Evolutionary conservation across 2,113 vertebrate species (phyloP).

Genomic region (Oreotrochilus melanogaster): DNA sequence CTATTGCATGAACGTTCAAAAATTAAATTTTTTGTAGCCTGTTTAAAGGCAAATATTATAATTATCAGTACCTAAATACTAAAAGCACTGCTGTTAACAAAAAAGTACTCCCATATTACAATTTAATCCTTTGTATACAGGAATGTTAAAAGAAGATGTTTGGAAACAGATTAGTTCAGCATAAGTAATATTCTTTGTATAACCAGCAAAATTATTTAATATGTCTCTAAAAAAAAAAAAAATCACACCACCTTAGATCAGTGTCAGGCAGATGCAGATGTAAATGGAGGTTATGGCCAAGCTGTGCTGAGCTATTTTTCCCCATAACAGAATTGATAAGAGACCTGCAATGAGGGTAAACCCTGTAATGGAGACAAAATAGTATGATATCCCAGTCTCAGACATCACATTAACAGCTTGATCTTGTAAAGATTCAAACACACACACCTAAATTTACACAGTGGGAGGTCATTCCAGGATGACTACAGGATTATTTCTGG

Average conservation of each 20-base stretch:
- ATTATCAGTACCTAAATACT: neutral
- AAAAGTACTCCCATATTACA: neutral
- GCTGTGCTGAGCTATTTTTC: neutral
- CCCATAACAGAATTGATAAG: neutral
- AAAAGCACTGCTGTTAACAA: neutral
- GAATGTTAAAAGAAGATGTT: neutral
- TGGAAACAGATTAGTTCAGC: neutral
- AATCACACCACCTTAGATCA: neutral
- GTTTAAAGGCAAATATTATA: neutral
- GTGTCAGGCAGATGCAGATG: neutral
- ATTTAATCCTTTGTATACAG: neutral
- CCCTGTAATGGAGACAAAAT: neutral
- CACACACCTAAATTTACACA: constrained; percentile 36
- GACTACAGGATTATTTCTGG: neutral
- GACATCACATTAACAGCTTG: neutral
- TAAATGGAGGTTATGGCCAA: neutral
- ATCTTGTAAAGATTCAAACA: constrained; percentile 30
- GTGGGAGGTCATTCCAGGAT: constrained; percentile 43
- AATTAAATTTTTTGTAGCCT: neutral
- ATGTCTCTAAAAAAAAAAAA: neutral
- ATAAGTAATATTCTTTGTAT: neutral
- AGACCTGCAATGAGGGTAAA: neutral
- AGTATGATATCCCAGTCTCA: neutral
- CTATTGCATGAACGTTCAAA: neutral
- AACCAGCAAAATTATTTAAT: neutral